These are phyloP conservation scores for Rhadina sibilatrix DNA, from an alignment of 2,113 vertebrate genomes.

Conservation along the genomic window DNA sequence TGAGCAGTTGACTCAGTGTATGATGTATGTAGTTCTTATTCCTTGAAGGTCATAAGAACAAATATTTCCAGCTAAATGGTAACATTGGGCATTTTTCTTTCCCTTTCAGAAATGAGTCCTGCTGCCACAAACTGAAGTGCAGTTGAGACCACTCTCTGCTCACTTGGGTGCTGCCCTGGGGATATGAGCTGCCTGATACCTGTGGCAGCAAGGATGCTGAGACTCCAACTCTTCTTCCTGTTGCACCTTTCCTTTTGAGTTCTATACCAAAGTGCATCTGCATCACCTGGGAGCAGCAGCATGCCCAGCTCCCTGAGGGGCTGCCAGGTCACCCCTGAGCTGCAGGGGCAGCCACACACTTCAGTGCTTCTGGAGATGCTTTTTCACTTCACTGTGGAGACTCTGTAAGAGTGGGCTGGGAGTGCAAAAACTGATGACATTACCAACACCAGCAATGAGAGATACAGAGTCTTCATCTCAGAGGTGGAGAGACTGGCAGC, in stretches of 20 bases:
- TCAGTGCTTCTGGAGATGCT: rapidly evolving
- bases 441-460: rapidly evolving
- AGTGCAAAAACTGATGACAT: neutral
- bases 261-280: neutral
- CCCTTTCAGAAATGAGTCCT: neutral
- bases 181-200: neutral
- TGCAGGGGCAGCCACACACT: rapidly evolving
- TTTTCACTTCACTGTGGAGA: neutral
- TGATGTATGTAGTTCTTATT: neutral
- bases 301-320: neutral
- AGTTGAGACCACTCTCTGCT: neutral
- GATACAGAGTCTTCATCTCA: rapidly evolving
- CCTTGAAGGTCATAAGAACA: neutral
- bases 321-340: rapidly evolving
- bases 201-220: rapidly evolving
- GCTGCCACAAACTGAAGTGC: neutral
- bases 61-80: neutral
- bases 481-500: neutral
- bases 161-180: neutral
- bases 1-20: neutral
- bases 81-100: neutral
- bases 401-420: neutral
- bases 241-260: neutral
- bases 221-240: neutral
- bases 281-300: neutral